phyloP scores from a whole-genome alignment of 2,797 vertebrate species.

The Mustela erminea region DNA sequence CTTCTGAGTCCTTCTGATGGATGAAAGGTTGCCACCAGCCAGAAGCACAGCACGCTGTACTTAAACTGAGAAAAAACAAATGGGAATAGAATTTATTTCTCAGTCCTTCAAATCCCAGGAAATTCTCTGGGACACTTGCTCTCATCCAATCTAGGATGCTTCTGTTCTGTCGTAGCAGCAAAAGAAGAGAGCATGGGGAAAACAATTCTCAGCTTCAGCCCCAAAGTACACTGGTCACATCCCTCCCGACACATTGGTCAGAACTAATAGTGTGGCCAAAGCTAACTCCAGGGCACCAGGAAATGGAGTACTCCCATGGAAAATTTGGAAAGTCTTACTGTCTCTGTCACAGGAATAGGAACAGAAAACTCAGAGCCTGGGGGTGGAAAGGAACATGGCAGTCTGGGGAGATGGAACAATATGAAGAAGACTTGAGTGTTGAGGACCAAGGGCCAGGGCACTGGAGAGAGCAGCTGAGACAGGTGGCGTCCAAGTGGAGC shows the following conservation, averaged over 20 bases:
- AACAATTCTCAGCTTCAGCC: neutral
- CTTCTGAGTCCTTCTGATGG: neutral
- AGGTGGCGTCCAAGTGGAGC: no score
- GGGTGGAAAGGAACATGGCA: neutral
- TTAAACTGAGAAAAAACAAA: neutral
- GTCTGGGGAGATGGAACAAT: neutral
- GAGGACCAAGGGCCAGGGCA: neutral
- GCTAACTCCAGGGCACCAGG: neutral
- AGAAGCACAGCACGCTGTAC: neutral
- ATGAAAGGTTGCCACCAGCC: neutral
- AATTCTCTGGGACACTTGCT: neutral
- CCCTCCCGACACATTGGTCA: neutral
- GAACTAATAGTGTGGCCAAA: neutral
- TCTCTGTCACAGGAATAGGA: neutral
- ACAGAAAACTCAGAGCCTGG: neutral
- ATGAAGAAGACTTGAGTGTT: neutral
- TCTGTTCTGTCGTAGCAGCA: neutral
- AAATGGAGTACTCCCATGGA: neutral
- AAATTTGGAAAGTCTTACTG: neutral
- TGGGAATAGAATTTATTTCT: neutral
- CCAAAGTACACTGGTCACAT: neutral
- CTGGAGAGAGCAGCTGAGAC: neutral
- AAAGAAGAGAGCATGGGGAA: neutral
- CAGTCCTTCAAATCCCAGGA: neutral
- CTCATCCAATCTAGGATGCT: neutral